Evolutionary conservation across 23 tunicate species (phyloP), one percentile per base, ranked within the genome.

Genomic region (Ascidia mentula): DNA sequence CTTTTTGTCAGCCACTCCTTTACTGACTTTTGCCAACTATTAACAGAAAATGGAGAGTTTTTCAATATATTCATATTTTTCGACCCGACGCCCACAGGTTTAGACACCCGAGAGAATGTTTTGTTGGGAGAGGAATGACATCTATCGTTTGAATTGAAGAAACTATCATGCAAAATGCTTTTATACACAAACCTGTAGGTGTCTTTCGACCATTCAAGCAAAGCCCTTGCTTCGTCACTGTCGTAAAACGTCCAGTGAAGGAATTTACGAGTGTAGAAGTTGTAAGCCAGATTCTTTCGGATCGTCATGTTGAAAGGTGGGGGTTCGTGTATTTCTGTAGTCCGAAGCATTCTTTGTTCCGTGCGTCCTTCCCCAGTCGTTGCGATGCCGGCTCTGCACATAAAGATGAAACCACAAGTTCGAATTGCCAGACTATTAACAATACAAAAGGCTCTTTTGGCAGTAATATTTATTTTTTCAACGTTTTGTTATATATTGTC

Each of bases 251-350:
- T 85, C 95, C 95, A 89, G 65, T 80, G 77, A 20, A 89, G 82
- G 46, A 89, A 89, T 40, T 40, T 36, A 22, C 95, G 36, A 0
- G 88, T 61, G 82, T 72, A 83, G 0, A 84, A 73, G 37, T 89
- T 89, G 81, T 89, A 89, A 4, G 95, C 95, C 20, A 83, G 40
- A 45, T 89, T 89, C 40, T 89, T 89, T 75, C 40, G 38, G 6
- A 89, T 82, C 2, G 87, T 82, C 93, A 88, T 82, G 87, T 88
- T 82, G 79, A 3, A 80, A 6, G 93, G 93, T 40, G 93, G 87
- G 0, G 83, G 87, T 31, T 77, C 20, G 35, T 88, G 77, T 32
- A 34, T 35, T 35, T 72, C 32, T 33, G 36, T 72, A 8, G 93
- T 88, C 18, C 35, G 77, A 0, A 40, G 32, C 31, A 86, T 60